Evolutionary conservation across 2,113 vertebrate species (phyloP).

Genomic region (Actenoides lindsayi): DNA sequence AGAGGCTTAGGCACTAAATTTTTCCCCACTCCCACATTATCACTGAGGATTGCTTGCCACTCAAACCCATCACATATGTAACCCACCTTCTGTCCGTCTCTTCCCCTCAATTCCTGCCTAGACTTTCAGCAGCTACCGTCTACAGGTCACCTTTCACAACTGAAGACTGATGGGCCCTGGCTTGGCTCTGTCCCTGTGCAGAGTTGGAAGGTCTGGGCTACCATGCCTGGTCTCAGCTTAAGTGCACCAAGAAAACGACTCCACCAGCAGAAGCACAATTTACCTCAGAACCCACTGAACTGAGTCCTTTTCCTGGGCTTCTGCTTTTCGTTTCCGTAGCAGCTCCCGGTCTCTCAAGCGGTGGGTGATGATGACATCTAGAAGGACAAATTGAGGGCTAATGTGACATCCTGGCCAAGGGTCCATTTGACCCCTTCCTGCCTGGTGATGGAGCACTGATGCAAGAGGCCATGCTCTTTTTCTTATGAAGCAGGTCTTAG

Average conservation of each 20-base stretch:
- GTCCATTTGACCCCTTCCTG: background rate
- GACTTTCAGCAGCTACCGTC: background rate
- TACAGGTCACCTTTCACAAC: background rate
- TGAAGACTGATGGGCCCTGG: background rate
- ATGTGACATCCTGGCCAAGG: background rate
- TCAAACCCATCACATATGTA: background rate
- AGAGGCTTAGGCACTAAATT: background rate
- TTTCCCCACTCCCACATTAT: background rate
- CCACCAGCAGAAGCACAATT: slow-evolving; percentile 9
- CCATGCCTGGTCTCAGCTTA: background rate
- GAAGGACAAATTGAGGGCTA: slow-evolving; percentile 1
- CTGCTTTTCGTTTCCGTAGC: slow-evolving; percentile 88
- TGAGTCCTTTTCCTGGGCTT: slow-evolving; percentile 84
- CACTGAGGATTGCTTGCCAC: background rate
- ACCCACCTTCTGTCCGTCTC: background rate
- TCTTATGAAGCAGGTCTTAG: background rate
- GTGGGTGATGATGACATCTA: slow-evolving; percentile 56
- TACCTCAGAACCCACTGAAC: slow-evolving; percentile 88
- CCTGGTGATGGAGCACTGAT: background rate
- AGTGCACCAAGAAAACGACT: background rate
- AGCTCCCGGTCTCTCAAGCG: slow-evolving; percentile 86
- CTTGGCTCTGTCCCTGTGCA: background rate
- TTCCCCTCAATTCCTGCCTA: fast-evolving
- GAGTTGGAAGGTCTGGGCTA: background rate
- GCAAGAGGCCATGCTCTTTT: background rate